phyloP scores from a whole-genome alignment of 2,797 vertebrate genomes.

The Dermochelys coriacea region DNA sequence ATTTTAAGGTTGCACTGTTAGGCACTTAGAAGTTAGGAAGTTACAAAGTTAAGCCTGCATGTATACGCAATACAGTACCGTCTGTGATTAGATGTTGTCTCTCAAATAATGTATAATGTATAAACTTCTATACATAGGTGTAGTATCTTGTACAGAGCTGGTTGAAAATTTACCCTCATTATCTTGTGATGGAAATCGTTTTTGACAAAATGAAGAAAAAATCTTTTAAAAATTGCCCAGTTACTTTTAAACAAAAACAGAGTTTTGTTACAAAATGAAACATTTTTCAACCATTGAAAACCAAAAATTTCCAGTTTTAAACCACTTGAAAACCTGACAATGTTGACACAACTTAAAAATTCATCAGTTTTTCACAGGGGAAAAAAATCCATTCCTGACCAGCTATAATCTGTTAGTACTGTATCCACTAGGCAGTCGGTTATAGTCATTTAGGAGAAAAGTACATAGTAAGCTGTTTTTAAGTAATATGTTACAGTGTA shows the following conservation, averaged over 20 bases:
- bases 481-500: background rate
- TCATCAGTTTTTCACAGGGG: background rate
- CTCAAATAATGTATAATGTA: background rate
- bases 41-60: background rate
- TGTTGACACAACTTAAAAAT: background rate
- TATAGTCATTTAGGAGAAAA: background rate
- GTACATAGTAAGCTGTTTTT: background rate
- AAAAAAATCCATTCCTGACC: background rate
- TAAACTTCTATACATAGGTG: background rate
- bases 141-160: background rate
- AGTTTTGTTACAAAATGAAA: background rate
- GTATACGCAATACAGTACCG: background rate
- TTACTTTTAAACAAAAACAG: background rate
- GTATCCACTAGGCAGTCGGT: background rate
- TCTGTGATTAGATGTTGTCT: rapidly evolving
- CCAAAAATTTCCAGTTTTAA: background rate
- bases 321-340: background rate
- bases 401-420: background rate
- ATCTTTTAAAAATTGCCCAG: background rate
- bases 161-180: background rate
- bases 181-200: background rate
- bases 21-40: background rate
- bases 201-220: background rate
- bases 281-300: background rate
- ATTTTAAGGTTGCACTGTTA: background rate